Evolutionary conservation across 2,888 invertebrate species (phyloP), one percentile per base, ranked within the genome.

Genomic region (Sarcophaga rosellei): DNA sequence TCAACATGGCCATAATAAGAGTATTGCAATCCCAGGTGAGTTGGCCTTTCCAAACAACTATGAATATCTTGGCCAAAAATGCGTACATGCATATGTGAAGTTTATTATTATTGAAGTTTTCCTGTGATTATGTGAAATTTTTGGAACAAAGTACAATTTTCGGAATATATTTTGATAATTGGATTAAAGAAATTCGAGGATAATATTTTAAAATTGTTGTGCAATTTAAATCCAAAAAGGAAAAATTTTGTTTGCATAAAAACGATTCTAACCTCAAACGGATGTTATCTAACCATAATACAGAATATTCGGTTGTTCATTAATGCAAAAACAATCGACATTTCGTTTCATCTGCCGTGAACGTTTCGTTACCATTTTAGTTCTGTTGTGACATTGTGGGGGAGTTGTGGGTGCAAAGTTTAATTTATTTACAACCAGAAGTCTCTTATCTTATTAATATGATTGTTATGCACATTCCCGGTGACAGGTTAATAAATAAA

Each of bases 1-100:
- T 69, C 89, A 90, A 80, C 87, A 93, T 92, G 92, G 91, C 92
- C 81, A 88, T 90, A 73, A 74, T 90, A 72, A 92, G 92, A 90
- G 81, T 93, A 87, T 89, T 93, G 80, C 90, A 89, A 75, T 90
- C 90, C 76, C 92, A 92, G 92, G 93, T 93, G 90, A 88, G 91
- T 89, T 59, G 72, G 69, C 35, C 70, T 63, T 76, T 47, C 69
- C 21, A 53, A 57, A 53, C 15, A 53, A 17, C 53, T 15, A 53
- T 53, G 15, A 53, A 53, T 53, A 35, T 53, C 17, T 53, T 15
- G 17, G 53, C 53, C 53, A 21, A 68, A 47, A 25, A 47, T n/a
- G 45, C 25, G 47, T 35, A 20, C 47, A 45, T 25, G 47, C 23
- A 25, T 57, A 23, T 45, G 12, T 15, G 11, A 21, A n/a, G 21